Evolutionary conservation across 2,113 vertebrate species (phyloP).

Genomic region (Sander vitreus): DNA sequence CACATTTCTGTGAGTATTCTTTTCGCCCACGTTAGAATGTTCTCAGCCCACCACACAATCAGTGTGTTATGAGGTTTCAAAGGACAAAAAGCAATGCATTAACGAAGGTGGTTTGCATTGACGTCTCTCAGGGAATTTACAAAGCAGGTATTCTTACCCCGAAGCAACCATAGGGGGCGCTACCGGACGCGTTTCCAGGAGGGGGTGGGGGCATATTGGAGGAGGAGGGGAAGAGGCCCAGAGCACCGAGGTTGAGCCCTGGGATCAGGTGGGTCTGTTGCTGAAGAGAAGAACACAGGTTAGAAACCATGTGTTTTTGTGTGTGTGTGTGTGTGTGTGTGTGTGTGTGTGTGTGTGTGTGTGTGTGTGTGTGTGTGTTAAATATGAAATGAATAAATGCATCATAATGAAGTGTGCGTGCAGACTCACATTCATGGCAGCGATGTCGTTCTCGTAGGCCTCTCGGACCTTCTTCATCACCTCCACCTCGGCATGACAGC

Average conservation of each 20-base stretch:
- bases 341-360: not conserved
- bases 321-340: not conserved
- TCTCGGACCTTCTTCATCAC: constrained; percentile 97
- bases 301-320: not conserved
- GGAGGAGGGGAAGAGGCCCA: constrained; percentile 94
- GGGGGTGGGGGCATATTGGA: constrained; percentile 91
- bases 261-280: constrained; percentile 95
- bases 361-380: not conserved
- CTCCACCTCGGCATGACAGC: constrained; percentile 91
- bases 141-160: constrained; percentile 82
- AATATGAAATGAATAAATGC: not conserved
- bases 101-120: not conserved
- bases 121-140: not conserved
- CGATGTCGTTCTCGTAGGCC: constrained; percentile 97
- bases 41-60: not conserved
- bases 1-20: too few species aligned
- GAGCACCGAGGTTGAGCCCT: constrained; percentile 92
- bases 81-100: not conserved
- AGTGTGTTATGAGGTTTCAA: not conserved
- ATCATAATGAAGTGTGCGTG: not conserved
- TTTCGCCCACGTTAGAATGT: not conserved
- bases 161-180: constrained; percentile 91
- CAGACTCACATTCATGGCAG: constrained; percentile 94
- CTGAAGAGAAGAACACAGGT: constrained; percentile 75
- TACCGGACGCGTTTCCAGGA: constrained; percentile 86